Evolutionary conservation across 2,888 invertebrate species (phyloP).

Genomic region (Anagyrus pseudococci): DNA sequence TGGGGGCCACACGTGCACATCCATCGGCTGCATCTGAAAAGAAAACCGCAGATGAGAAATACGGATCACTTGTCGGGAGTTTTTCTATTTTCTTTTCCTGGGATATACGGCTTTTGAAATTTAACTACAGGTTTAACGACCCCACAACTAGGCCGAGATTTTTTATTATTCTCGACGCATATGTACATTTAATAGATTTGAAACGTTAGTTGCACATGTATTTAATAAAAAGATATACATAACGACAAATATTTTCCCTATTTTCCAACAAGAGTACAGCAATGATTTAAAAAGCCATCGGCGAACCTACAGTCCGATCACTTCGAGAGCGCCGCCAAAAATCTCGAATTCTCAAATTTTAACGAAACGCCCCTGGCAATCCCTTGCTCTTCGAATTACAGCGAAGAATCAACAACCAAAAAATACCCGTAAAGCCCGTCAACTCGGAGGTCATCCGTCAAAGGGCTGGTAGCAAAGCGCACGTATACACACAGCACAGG

Average conservation of each 20-base stretch:
- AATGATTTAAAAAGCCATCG: too few relatives aligned
- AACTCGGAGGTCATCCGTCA: not conserved
- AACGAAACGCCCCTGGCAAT: too few relatives aligned
- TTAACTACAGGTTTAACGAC: too few relatives aligned
- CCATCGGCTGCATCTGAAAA: conserved; percentile 32
- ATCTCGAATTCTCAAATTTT: too few relatives aligned
- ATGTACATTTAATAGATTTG: not conserved
- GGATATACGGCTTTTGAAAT: too few relatives aligned
- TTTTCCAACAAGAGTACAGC: too few relatives aligned
- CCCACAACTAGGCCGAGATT: not conserved
- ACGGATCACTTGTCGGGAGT: conserved; percentile 25
- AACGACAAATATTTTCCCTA: too few relatives aligned
- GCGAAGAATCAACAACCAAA: too few relatives aligned
- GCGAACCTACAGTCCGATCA: too few relatives aligned
- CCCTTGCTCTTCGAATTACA: too few relatives aligned
- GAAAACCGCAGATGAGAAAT: conserved; percentile 49
- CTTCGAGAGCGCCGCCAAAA: too few relatives aligned
- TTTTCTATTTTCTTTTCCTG: conserved; percentile 18
- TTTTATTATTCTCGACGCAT: conserved; percentile 5
- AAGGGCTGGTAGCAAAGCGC: not conserved
- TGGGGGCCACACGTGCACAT: conserved; percentile 43
- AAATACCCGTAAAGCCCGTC: too few relatives aligned
- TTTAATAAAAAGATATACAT: not conserved
- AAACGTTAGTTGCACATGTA: not conserved
- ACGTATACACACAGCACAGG: not conserved